These are phyloP conservation scores for Heliconius congener DNA, from an alignment of 1,140 invertebrate genomes.

Conservation along the genomic window DNA sequence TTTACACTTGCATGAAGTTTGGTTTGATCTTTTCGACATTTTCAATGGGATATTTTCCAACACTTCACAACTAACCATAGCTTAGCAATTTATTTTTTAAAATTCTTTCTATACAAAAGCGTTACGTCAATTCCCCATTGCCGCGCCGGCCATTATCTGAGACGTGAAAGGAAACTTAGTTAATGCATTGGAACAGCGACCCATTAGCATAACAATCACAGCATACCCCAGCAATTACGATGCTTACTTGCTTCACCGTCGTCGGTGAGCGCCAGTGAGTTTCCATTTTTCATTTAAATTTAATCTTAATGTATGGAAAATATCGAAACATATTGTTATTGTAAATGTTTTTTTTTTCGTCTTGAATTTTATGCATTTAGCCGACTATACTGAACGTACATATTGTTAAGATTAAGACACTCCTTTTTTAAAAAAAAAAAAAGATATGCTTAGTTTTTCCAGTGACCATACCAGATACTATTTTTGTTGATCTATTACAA, in stretches of 20 bases:
- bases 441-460: no score
- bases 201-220: constrained; percentile 51
- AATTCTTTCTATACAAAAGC: constrained; percentile 29
- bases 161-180: constrained; percentile 41
- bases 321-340: not conserved
- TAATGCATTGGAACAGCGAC: constrained; percentile 30
- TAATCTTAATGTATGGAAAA: not conserved
- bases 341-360: no score
- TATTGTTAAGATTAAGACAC: no score
- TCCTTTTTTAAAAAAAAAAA: no score
- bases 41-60: not conserved
- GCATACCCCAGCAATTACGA: constrained; percentile 35
- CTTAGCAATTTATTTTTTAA: constrained; percentile 7
- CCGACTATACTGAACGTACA: no score
- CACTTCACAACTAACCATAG: constrained; percentile 14
- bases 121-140: constrained; percentile 39
- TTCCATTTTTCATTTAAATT: constrained; percentile 4
- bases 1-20: constrained; percentile 18
- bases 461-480: no score
- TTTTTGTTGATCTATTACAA: no score
- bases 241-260: constrained; percentile 24
- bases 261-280: constrained; percentile 15
- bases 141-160: constrained; percentile 37
- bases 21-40: not conserved
- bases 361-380: no score